Evolutionary conservation across 1,140 invertebrate genomes (phyloP), one percentile per base, ranked within the genome.

Genomic region (Popillia japonica): DNA sequence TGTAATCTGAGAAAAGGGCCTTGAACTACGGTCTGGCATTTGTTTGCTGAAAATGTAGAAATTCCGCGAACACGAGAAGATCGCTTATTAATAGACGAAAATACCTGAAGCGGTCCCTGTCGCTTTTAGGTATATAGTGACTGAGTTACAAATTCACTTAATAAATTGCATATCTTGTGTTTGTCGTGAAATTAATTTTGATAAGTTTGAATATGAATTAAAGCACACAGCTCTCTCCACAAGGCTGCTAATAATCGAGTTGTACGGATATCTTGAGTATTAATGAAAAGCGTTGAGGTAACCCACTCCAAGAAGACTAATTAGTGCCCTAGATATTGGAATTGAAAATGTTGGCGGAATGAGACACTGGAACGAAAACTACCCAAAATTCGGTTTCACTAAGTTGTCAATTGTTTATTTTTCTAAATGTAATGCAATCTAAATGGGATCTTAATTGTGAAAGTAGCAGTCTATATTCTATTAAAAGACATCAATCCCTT

Each of bases 141-240:
- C 48, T 7, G 11, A 55, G 48, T 55, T 55, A 17, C 48, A 55
- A 17, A 55, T 17, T 68, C 61, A 27, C 27, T 68, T 68, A 68
- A 68, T 34, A 68, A 68, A 68, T 68, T 68, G 61, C 17, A 68
- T 68, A 34, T 68, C 61, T 23, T 68, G 61, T 68, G 61, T 23
- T 68, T 68, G 61, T 68, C 11, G 20, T 68, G 20, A 8, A 68
- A 68, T 68, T 68, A 68, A 68, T 68, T 68, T 68, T 68, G 61
- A 68, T 68, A 68, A 68, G 61, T 68, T 68, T 23, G 20, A 68
- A 68, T 68, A 20, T 6, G 9, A 68, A 68, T 68, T 68, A 68
- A 68, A 14, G 22, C 61, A 27, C 61, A 9, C 17, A 6, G 48
- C 14, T 55, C 48, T 17, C 6, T 17, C 3, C 0, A 17, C 11